Evolutionary conservation across 1,140 invertebrate species (phyloP).

Genomic region (Ridgeia piscesae): DNA sequence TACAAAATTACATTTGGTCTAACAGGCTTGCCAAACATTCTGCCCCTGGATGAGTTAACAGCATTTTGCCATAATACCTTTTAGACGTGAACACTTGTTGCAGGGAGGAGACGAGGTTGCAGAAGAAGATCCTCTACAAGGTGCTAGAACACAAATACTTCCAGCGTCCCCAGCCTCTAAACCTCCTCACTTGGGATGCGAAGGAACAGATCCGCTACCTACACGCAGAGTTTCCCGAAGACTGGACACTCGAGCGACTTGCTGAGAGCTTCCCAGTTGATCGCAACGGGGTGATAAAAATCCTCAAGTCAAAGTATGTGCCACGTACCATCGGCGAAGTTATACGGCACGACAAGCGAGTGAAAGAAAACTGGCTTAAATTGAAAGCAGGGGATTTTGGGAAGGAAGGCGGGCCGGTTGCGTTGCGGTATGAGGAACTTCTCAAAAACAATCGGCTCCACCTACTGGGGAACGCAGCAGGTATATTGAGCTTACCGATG

Average conservation of each 20-base stretch:
- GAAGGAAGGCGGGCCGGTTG: conserved; percentile 24
- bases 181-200: conserved; percentile 79
- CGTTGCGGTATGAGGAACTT: conserved; percentile 23
- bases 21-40: no score
- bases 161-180: conserved; percentile 66
- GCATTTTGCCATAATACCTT: no score
- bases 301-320: conserved; percentile 40
- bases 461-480: conserved; percentile 35
- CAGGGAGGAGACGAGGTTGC: neutral
- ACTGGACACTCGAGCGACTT: conserved; percentile 73
- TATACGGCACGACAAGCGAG: conserved; percentile 40
- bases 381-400: conserved; percentile 29
- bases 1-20: no score
- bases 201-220: conserved; percentile 79
- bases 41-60: no score
- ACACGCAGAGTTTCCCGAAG: conserved; percentile 67
- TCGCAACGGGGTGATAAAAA: conserved; percentile 54
- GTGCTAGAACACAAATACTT: conserved; percentile 77
- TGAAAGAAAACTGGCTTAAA: conserved; percentile 38
- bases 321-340: conserved; percentile 35
- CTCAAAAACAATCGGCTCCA: conserved; percentile 30
- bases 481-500: conserved; percentile 14
- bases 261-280: conserved; percentile 78
- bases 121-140: conserved; percentile 32
- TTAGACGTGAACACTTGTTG: neutral